phyloP scores from a whole-genome alignment of 2,797 vertebrate species.

The Sebastes steindachneri region DNA sequence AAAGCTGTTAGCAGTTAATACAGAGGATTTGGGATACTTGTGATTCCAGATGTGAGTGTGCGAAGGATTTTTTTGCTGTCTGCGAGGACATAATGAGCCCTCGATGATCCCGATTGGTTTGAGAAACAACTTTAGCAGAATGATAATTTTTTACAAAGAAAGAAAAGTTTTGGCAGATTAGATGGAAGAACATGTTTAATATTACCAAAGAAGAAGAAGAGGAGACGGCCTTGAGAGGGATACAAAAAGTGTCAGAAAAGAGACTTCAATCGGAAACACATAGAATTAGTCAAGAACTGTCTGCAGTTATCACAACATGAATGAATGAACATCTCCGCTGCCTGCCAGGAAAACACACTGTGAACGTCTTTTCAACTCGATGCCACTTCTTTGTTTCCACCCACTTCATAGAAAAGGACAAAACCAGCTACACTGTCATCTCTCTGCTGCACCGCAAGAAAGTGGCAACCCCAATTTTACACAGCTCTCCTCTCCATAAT shows the following conservation, averaged over 20 bases:
- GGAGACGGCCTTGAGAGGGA: background rate
- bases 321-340: background rate
- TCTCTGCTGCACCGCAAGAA: background rate
- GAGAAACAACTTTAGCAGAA: background rate
- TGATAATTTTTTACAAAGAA: background rate
- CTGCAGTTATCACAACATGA: slow-evolving; percentile 23
- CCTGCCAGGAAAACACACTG: slow-evolving; percentile 1
- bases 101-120: background rate
- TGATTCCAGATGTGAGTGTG: background rate
- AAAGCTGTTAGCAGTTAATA: background rate
- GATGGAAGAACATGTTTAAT: background rate
- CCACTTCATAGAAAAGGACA: slow-evolving; percentile 1
- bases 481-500: slow-evolving; percentile 5
- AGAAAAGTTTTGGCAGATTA: background rate
- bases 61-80: background rate
- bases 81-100: background rate
- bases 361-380: background rate
- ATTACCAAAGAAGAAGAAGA: background rate
- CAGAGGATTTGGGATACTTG: background rate
- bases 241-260: background rate
- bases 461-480: slow-evolving; percentile 8
- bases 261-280: background rate
- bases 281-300: background rate
- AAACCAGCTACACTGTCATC: background rate
- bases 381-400: background rate